Base-by-base conservation (phyloP, 1,140 invertebrate genomes). In the Sweltsa coloradensis region DNA sequence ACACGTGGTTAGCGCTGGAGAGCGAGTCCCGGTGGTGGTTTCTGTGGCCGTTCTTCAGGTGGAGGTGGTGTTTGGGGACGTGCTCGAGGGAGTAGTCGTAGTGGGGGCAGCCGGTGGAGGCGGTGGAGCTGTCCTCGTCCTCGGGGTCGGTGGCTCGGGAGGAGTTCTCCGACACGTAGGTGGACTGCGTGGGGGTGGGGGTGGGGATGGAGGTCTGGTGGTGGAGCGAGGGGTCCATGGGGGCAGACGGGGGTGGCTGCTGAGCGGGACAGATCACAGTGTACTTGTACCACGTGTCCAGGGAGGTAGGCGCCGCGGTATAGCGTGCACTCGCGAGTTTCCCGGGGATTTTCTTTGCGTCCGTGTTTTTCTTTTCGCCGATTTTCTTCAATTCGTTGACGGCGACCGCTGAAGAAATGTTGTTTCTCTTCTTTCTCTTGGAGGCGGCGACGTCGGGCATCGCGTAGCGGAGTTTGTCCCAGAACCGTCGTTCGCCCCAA, bases 381-480 rank as follows among this genome's bases (percentile, higher is more conserved):
- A 13, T 40, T n/a, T 47, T 47, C 24, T 47, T 47, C 34, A 47
- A 3, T 7, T 47, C 45, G 9, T n/a, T 37, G 1, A 26, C 41
- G 9, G 41, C 3, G 11, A 42, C 41, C 22, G 42, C 21, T 1
- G 42, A 3, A 6, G 42, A 29, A 9, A 31, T 44, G 16, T 22
- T 25, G 11, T 18, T 37, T 27, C 41, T 47, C 19, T 40, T 47
- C 36, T 47, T 47, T 24, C 41, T 47, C n/a, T 21, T 14, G 14
- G 41, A 22, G 26, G 50, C 13, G 19, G 27, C 26, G 44, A 71
- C 70, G 62, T 90, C 85, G 18, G 89, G 89, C 78, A 94, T 81
- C 45, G 84, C 81, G 71, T 85, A 92, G 57, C 83, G 77, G 53
- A 93, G 70, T 66, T 91, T 91, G 57, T 89, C 84, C 87, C 86